These are phyloP conservation scores for Anas platyrhynchos DNA, from an alignment of 2,113 vertebrate genomes.

Conservation along the genomic window DNA sequence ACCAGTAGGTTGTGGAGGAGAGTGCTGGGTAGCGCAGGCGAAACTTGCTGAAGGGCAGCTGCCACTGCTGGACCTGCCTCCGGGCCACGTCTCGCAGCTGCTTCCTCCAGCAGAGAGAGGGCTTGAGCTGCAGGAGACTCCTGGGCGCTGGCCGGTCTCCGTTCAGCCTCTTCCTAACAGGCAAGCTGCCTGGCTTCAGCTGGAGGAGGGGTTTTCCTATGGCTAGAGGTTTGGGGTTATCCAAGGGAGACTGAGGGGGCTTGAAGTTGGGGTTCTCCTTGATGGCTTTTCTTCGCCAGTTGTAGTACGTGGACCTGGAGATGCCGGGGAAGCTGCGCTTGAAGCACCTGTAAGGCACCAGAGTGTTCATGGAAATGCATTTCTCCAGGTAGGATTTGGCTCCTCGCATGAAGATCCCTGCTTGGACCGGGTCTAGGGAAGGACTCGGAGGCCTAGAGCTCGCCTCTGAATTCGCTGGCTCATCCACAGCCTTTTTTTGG, in stretches of 20 bases:
- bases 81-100: slow-evolving; percentile 83
- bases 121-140: slow-evolving; percentile 28
- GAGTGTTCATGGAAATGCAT: slow-evolving; percentile 88
- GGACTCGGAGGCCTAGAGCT: slow-evolving; percentile 2
- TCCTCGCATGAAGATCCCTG: slow-evolving; percentile 87
- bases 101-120: slow-evolving; percentile 83
- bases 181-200: slow-evolving; percentile 35
- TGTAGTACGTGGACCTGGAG: slow-evolving; percentile 96
- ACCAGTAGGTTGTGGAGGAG: slow-evolving; percentile 88
- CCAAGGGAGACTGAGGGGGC: not conserved
- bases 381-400: slow-evolving; percentile 91
- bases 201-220: not conserved
- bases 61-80: slow-evolving; percentile 80
- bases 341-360: slow-evolving; percentile 91
- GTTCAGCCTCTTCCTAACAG: slow-evolving; percentile 5
- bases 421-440: slow-evolving; percentile 16
- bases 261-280: slow-evolving; percentile 84
- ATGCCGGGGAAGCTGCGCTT: slow-evolving; percentile 93
- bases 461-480: not conserved
- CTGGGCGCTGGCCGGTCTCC: not conserved
- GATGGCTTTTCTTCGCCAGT: slow-evolving; percentile 95
- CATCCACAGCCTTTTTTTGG: slow-evolving; percentile 18
- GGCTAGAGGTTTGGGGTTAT: slow-evolving; percentile 13
- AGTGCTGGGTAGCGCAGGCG: slow-evolving; percentile 87
- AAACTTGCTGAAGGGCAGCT: slow-evolving; percentile 86